These are phyloP conservation scores for Prenolepis imparis DNA, from an alignment of 2,888 invertebrate species.

Conservation along the genomic window DNA sequence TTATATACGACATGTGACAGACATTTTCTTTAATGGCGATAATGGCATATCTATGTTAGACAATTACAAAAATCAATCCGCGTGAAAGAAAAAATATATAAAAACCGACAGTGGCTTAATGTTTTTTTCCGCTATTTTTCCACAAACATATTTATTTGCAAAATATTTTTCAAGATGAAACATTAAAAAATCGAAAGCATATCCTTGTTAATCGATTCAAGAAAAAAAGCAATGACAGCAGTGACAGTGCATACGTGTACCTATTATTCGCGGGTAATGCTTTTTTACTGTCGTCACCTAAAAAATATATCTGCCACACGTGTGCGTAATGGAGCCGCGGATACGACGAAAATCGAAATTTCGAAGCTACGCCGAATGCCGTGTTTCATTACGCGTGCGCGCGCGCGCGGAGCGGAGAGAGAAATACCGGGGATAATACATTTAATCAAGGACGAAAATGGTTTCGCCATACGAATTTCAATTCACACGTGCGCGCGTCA, in stretches of 20 bases:
- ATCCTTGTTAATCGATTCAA: constrained; percentile 38
- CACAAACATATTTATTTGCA: not conserved
- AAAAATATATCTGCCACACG: constrained; percentile 32
- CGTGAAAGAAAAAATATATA: constrained; percentile 17
- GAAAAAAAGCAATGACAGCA: constrained; percentile 11
- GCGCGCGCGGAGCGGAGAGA: constrained; percentile 29
- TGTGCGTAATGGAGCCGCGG: constrained; percentile 35
- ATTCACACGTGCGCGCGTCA: constrained; percentile 40
- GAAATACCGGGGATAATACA: constrained; percentile 48
- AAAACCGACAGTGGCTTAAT: constrained; percentile 7
- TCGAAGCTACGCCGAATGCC: constrained; percentile 30
- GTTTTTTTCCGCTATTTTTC: not conserved
- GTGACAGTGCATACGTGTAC: constrained; percentile 30
- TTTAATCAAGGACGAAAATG: constrained; percentile 56
- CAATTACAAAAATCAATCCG: constrained; percentile 28
- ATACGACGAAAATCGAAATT: constrained; percentile 34
- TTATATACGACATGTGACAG: constrained; percentile 2
- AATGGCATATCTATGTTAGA: constrained; percentile 43
- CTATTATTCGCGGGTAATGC: constrained; percentile 46
- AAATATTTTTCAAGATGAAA: constrained; percentile 39
- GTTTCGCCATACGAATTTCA: constrained; percentile 41
- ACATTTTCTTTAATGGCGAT: not conserved
- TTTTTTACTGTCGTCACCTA: constrained; percentile 48
- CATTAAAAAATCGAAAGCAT: constrained; percentile 51
- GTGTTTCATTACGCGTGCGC: constrained; percentile 41